A percentile compares a stretch with the other conserved stretches of the same genome.
phyloP scores from a whole-genome alignment of 2,113 vertebrate genomes.

The Actinemys pallida region DNA sequence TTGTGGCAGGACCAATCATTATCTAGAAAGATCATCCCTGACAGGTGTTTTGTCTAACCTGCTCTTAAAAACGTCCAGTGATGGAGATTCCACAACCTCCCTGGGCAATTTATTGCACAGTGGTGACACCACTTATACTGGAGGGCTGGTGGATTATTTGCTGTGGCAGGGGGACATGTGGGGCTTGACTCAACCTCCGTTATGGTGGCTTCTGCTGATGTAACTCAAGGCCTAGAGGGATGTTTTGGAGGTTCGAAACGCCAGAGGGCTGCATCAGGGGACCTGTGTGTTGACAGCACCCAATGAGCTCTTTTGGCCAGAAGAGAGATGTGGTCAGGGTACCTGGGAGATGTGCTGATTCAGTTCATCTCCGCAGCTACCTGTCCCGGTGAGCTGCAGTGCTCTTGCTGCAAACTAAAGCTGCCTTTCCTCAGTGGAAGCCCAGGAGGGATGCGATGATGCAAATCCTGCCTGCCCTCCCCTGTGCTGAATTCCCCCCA shows the following conservation, averaged over 20 bases:
- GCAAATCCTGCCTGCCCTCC: not conserved
- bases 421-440: not conserved
- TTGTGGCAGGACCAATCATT: no score
- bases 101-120: not conserved
- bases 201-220: not conserved
- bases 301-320: not conserved
- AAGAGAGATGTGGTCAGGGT: not conserved
- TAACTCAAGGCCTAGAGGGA: not conserved
- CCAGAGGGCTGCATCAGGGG: not conserved
- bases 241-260: not conserved
- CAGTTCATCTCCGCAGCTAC: not conserved
- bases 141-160: not conserved
- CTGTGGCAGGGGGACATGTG: not conserved
- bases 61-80: no score
- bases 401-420: rapidly evolving
- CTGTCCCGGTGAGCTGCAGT: not conserved
- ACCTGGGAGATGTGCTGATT: not conserved
- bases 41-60: no score
- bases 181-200: not conserved
- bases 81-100: no score
- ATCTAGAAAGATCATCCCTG: no score
- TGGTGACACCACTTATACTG: not conserved
- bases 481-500: rapidly evolving
- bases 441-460: not conserved
- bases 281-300: not conserved